Evolutionary conservation across 2,113 vertebrate genomes (phyloP).

Genomic region (Cyanoramphus novaezelandiae): DNA sequence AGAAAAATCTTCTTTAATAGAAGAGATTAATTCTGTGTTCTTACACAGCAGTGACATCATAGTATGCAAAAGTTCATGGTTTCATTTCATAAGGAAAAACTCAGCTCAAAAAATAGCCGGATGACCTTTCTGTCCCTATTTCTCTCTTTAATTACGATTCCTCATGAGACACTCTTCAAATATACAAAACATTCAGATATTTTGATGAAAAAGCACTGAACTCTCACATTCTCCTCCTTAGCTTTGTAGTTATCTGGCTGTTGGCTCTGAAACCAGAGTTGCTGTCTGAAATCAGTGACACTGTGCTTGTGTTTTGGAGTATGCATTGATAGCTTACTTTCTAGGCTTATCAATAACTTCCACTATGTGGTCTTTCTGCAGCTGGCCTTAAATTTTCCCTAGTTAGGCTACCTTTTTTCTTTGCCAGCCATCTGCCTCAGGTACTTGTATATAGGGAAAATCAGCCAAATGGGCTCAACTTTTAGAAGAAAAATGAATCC

Average conservation of each 20-base stretch:
- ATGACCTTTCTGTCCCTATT: background rate
- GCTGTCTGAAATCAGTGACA: background rate
- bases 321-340: background rate
- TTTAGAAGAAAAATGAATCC: background rate
- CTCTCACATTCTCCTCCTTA: background rate
- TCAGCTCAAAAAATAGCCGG: background rate
- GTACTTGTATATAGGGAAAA: background rate
- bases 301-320: background rate
- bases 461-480: background rate
- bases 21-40: background rate
- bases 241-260: background rate
- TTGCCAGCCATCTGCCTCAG: background rate
- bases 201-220: background rate
- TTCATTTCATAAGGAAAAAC: background rate
- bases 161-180: background rate
- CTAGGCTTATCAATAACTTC: background rate
- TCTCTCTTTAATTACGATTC: background rate
- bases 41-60: background rate
- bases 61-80: background rate
- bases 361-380: background rate
- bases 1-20: background rate
- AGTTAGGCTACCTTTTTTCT: background rate
- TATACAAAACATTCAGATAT: background rate
- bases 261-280: background rate
- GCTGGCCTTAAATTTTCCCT: background rate